A percentile compares a stretch with the other conserved stretches of the same genome.
Evolutionary conservation across 2,113 vertebrate species (phyloP).

Genomic region (Gopherus flavomarginatus): DNA sequence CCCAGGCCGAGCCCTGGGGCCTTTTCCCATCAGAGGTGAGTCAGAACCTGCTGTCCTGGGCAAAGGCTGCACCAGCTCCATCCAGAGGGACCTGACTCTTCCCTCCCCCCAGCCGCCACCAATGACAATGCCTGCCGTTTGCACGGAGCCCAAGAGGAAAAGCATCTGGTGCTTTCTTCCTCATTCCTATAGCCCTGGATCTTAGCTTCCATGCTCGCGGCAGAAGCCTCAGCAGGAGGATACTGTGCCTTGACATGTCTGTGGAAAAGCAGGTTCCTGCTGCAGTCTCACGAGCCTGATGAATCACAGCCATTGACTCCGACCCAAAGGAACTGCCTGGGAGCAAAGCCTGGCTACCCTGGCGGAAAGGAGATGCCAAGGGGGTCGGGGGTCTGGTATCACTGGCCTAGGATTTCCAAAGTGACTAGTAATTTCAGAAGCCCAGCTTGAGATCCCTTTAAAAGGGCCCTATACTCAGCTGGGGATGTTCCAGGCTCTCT

Average conservation of each 20-base stretch:
- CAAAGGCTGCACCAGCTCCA: not conserved
- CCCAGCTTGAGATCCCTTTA: conserved; percentile 19
- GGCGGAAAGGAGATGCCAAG: not conserved
- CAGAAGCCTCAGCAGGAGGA: conserved; percentile 14
- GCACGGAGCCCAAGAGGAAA: not conserved
- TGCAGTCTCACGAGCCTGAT: not conserved
- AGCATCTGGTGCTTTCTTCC: not conserved
- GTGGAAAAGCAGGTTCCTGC: conserved; percentile 52
- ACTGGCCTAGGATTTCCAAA: conserved; percentile 48
- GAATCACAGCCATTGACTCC: conserved; percentile 23
- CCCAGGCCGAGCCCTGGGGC: not conserved
- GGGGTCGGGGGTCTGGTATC: not conserved
- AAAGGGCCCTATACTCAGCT: not conserved
- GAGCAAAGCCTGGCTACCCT: not conserved
- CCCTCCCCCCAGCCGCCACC: conserved; percentile 4
- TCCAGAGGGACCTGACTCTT: not conserved
- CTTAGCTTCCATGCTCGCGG: not conserved
- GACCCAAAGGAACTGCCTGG: not conserved
- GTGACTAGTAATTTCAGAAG: conserved; percentile 33
- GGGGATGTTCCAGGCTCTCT: not conserved
- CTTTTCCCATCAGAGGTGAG: conserved; percentile 7
- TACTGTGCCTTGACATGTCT: conserved; percentile 32
- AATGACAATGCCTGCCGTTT: not conserved
- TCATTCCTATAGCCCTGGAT: not conserved
- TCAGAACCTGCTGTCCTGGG: not conserved